These are phyloP conservation scores for Telenomus remus DNA, from an alignment of 1,140 invertebrate species.

Conservation along the genomic window DNA sequence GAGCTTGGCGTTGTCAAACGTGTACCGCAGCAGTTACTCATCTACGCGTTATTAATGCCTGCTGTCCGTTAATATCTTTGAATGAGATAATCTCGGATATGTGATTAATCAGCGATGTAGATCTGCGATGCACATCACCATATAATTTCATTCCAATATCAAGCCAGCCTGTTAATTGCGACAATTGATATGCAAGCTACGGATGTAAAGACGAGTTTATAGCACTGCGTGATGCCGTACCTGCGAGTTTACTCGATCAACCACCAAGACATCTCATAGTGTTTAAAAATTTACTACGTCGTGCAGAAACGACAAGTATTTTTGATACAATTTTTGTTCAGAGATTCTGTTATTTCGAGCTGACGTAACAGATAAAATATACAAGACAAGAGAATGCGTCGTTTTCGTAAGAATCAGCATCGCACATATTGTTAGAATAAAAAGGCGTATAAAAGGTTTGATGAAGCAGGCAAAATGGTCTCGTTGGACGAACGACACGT, in stretches of 20 bases:
- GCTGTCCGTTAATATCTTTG: slow-evolving; percentile 38
- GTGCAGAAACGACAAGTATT: too few species aligned
- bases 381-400: neutral
- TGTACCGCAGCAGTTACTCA: slow-evolving; percentile 2
- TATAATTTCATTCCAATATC: slow-evolving; percentile 58
- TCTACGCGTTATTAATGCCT: slow-evolving; percentile 34
- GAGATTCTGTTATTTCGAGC: too few species aligned
- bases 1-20: slow-evolving; percentile 16
- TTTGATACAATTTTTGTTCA: too few species aligned
- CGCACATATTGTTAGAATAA: neutral
- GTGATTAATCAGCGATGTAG: slow-evolving; percentile 47
- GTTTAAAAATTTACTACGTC: too few species aligned
- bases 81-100: slow-evolving; percentile 53
- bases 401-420: slow-evolving; percentile 1
- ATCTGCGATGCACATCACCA: slow-evolving; percentile 40
- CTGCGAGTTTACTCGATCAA: too few species aligned
- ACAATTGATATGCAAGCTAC: slow-evolving; percentile 51
- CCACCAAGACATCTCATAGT: too few species aligned
- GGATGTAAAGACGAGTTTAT: slow-evolving; percentile 31
- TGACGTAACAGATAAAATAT: neutral
- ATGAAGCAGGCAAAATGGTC: slow-evolving; percentile 7
- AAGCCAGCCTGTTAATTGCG: slow-evolving; percentile 60
- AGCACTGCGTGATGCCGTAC: too few species aligned
- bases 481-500: slow-evolving; percentile 14
- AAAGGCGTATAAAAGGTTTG: slow-evolving; percentile 12